Evolutionary conservation across 2,888 invertebrate species (phyloP).

Genomic region (Cyaniris semiargus): DNA sequence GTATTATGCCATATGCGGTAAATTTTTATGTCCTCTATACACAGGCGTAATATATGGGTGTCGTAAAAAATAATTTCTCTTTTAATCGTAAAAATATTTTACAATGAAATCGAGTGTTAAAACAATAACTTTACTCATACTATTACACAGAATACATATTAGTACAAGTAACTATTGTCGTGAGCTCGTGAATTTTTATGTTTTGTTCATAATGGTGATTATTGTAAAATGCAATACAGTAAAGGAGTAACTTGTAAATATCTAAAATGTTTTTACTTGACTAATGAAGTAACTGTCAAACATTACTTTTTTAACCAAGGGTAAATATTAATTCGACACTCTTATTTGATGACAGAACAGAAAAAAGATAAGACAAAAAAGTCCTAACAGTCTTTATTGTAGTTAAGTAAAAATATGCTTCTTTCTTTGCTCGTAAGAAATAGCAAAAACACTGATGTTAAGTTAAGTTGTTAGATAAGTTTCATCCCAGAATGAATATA

Average conservation of each 20-base stretch:
- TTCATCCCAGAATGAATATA: neutral
- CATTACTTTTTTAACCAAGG: too few relatives aligned
- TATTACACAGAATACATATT: too few relatives aligned
- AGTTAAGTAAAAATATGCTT: neutral
- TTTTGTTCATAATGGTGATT: neutral
- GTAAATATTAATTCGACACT: too few relatives aligned
- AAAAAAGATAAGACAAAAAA: neutral
- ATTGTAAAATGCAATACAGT: neutral
- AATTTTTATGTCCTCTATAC: constrained; percentile 5
- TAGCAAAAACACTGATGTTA: neutral
- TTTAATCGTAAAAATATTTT: constrained; percentile 22
- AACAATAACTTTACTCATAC: constrained; percentile 15
- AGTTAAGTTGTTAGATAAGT: neutral
- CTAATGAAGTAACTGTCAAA: too few relatives aligned
- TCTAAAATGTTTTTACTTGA: too few relatives aligned
- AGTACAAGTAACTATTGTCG: too few relatives aligned
- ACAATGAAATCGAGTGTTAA: constrained; percentile 23
- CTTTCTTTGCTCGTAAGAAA: neutral
- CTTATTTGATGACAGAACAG: too few relatives aligned
- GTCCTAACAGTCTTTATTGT: neutral
- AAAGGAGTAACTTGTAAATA: neutral
- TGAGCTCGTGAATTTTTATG: neutral
- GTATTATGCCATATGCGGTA: neutral
- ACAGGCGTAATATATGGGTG: constrained; percentile 19
- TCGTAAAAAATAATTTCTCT: constrained; percentile 26